Evolutionary conservation across 2,113 vertebrate species (phyloP).

Genomic region (Pagrus major): DNA sequence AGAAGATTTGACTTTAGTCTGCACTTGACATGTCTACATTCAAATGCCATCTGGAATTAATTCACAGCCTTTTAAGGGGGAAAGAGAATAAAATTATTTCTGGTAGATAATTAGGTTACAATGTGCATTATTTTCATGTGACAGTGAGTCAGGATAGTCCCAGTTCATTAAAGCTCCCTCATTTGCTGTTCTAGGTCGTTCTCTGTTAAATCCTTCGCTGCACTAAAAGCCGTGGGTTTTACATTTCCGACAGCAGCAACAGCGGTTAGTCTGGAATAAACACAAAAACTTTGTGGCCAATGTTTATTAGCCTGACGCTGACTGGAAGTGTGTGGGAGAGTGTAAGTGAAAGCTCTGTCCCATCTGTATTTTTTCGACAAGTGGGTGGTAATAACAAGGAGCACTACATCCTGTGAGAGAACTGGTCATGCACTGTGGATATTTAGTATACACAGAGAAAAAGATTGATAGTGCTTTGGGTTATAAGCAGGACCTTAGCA

Average conservation of each 20-base stretch:
- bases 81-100: not conserved
- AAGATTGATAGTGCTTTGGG: not conserved
- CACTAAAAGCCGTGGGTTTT: not conserved
- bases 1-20: not conserved
- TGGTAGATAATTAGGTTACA: not conserved
- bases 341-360: constrained; percentile 29
- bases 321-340: constrained; percentile 10
- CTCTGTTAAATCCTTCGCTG: not conserved
- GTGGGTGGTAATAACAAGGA: constrained; percentile 39
- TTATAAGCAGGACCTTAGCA: not conserved
- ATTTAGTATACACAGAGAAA: constrained; percentile 1
- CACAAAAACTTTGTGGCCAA: constrained; percentile 11
- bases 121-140: not conserved
- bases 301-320: constrained; percentile 27
- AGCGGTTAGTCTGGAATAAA: constrained; percentile 24
- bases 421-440: not conserved
- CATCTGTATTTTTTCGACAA: constrained; percentile 4
- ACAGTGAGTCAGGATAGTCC: not conserved
- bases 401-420: constrained; percentile 1
- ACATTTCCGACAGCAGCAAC: not conserved
- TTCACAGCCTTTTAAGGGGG: not conserved
- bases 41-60: not conserved
- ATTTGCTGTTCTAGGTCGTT: not conserved
- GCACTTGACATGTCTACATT: not conserved
- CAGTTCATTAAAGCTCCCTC: not conserved